Evolutionary conservation across 2,113 vertebrate species (phyloP), one percentile per base, ranked within the genome.

Genomic region (Callionymus lyra): DNA sequence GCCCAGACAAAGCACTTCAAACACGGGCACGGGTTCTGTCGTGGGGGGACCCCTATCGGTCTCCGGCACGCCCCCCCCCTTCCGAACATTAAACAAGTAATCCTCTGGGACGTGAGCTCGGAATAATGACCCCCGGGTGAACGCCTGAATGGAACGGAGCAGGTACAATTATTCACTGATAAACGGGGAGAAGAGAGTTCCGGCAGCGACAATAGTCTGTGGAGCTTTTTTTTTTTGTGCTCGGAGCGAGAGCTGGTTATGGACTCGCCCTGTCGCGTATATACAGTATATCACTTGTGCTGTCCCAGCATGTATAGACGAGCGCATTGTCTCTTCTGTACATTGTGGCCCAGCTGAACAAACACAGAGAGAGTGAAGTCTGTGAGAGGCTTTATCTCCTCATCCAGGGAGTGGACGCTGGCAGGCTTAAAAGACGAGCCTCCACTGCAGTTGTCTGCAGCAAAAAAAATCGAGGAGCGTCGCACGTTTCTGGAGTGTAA

Each of bases 1-100:
- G 38, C 62, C 69, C 70, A 77, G 58, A 83, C 81, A 83, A 83
- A 83, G 81, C 70, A 83, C 74, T 79, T 83, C 76, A 83, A 81
- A 81, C 59, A 11, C 17, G 12, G 70, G 58, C 66, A 57, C 47
- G 62, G 67, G 69, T 67, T 69, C n/a, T n/a, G n/a, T n/a, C n/a
- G 46, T 4, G 1, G 42, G 42, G 16, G 51, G 43, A 2, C 27
- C 45, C 33, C 58, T 79, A 72, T 80, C 65, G 45, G 41, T 42
- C 69, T 61, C 51, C n/a, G 51, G 45, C 74, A 76, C 56, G 38
- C 56, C 65, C 50, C 60, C 48, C 17, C n/a, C n/a, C n/a, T n/a
- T n/a, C n/a, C n/a, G n/a, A 57, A 41, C 50, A 53, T 52, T 46
- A 16, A 59, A 66, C 56, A 58, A 65, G 56, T 77, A 69, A 58